Base-by-base conservation (phyloP, 2,888 invertebrate species). In the Diaprepes abbreviatus region DNA sequence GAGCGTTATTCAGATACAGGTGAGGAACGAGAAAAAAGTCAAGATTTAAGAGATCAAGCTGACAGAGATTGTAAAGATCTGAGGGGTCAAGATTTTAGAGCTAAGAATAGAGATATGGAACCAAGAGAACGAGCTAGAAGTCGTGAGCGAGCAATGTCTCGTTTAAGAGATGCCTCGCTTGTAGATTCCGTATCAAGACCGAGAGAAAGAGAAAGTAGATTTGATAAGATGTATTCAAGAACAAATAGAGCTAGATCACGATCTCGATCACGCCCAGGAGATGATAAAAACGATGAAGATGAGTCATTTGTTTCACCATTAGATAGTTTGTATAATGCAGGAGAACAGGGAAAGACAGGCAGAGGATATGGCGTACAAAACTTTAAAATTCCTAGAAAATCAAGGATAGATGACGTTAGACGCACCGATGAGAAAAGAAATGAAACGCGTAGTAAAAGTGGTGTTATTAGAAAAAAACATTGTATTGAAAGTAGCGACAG, bases 381-480 rank as follows among this genome's bases (percentile, higher is more conserved):
- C 17, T 88, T 87, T 69, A 86, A 85, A 75, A 88, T 88, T 66
- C 88, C 88, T 0, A 88, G 87, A 76, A 73, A 72, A 66, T 50
- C 60, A 24, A 45, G 52, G 38, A 16, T 48, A 16, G 52, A 59
- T 28, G 50, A 63, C 14, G 33, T 33, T 12, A 48, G 65, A 3
- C 68, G 57, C 16, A 73, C 69, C 59, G 21, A 57, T 45, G 17
- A 36, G 12, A 24, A 59, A 72, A 70, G 16, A 54, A 14, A 48
- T 35, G 16, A 64, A 52, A 17, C 14, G 5, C 16, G 55, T 6
- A 28, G 40, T 4, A 38, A 35, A n/a, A 43, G 40, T n/a, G 50
- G 50, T 38, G 24, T 21, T 24, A 9, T n/a, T 24, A 10, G 45
- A 6, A 45, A 45, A 16, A 50, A 28, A 28, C 28, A 14, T 5